Evolutionary conservation across 2,888 invertebrate species (phyloP), one percentile per base, ranked within the genome.

Genomic region (Caenorhabditis sp.): DNA sequence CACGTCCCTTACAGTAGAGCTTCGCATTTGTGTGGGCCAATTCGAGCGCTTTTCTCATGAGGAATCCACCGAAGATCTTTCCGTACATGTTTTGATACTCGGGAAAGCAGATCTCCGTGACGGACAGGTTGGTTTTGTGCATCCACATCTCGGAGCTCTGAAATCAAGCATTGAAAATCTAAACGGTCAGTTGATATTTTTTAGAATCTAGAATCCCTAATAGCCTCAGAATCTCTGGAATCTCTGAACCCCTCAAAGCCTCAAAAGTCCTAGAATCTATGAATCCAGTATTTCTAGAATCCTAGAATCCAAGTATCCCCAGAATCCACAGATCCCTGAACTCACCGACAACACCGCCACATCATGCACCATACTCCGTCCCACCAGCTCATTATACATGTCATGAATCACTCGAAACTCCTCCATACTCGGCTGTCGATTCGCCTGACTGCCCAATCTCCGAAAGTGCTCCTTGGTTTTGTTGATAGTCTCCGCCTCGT

Each of bases 11-110:
- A 56, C 80, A 87, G 92, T 94, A 95, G 16, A 95, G 92, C 84
- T 93, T 94, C 2, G 94, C 94, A 85, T 94, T 94, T 0, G 95
- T 94, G 94, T 95, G 95, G 38, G 95, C 95, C 31, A 95, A 93
- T 93, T 96, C 96, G 72, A 94, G 93, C 0, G 95, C 95, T 86
- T 94, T 94, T 41, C 95, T 93, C 95, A 96, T 96, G 12, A 96
- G 93, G 91, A 95, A 96, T 0, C 96, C 96, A 70, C 96, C 96
- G 92, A 96, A 96, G 41, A 95, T 94, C 88, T 95, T 95, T 14
- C 90, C 87, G 68, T 87, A 86, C 75, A 87, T 82, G 69, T 87
- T 86, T 92, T 95, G 95, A 92, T 95, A 63, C 41, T 88, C 84
- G 2, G 94, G 94, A 86, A 93, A 93, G 87, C 94, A 94, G 38